A percentile compares a stretch with the other conserved stretches of the same genome.
These are phyloP conservation scores for Raja brachyura DNA, from an alignment of 2,113 vertebrate species.

Conservation along the genomic window DNA sequence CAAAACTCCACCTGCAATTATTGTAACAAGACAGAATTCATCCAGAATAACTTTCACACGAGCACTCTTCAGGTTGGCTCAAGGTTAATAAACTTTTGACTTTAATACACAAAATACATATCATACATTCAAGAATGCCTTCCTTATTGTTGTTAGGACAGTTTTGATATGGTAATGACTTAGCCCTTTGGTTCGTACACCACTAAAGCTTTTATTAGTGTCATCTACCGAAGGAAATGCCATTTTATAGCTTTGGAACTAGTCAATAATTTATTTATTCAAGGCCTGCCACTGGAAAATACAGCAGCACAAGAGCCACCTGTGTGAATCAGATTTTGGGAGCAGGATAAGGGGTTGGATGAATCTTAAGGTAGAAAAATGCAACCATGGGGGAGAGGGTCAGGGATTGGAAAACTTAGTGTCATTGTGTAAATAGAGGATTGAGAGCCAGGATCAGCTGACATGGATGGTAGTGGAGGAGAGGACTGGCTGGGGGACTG, in stretches of 20 bases:
- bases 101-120: background rate
- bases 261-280: too few relatives aligned
- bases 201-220: background rate
- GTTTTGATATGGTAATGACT: background rate
- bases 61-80: background rate
- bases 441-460: too few relatives aligned
- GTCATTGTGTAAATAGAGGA: too few relatives aligned
- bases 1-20: background rate
- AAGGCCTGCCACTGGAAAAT: too few relatives aligned
- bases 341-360: too few relatives aligned
- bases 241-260: background rate
- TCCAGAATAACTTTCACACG: background rate
- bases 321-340: too few relatives aligned
- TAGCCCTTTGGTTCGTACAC: background rate
- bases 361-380: too few relatives aligned
- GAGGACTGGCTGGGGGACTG: too few relatives aligned
- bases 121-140: background rate
- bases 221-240: background rate
- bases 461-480: too few relatives aligned
- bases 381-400: too few relatives aligned
- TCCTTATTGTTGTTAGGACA: background rate
- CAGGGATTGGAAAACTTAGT: too few relatives aligned
- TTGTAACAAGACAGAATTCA: background rate
- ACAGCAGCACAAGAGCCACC: too few relatives aligned
- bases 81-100: background rate